Evolutionary conservation across 2,113 vertebrate species (phyloP).

Genomic region (Marcusenius ussheri): DNA sequence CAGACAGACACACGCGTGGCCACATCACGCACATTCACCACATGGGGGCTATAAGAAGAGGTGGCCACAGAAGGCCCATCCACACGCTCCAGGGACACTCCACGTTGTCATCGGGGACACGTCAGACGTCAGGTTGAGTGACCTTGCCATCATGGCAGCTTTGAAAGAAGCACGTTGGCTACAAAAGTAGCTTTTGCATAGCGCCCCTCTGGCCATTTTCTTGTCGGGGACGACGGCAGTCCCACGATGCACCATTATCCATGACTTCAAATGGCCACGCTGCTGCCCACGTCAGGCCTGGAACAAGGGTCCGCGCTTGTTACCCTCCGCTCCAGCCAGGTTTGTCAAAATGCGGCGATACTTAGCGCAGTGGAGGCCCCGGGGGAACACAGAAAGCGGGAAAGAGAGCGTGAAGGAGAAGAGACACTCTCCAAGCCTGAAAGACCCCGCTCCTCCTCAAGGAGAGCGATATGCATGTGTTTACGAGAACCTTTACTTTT

Average conservation of each 20-base stretch:
- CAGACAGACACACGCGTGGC: not conserved
- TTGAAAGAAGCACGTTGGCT: slow-evolving; percentile 69
- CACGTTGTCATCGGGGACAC: slow-evolving; percentile 71
- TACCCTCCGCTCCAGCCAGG: slow-evolving; percentile 73
- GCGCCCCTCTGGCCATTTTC: slow-evolving; percentile 72
- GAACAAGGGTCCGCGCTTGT: slow-evolving; percentile 68
- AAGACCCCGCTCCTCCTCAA: slow-evolving; percentile 52
- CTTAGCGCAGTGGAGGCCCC: slow-evolving; percentile 60
- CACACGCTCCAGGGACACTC: slow-evolving; percentile 60
- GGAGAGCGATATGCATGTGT: slow-evolving; percentile 55
- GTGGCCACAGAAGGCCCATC: slow-evolving; percentile 62
- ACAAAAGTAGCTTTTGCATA: slow-evolving; percentile 72
- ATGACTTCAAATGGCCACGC: slow-evolving; percentile 76
- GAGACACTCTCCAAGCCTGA: slow-evolving; percentile 52
- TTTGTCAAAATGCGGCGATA: slow-evolving; percentile 76
- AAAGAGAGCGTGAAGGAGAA: not conserved
- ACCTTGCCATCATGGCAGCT: slow-evolving; percentile 72
- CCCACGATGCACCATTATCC: slow-evolving; percentile 87
- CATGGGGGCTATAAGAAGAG: slow-evolving; percentile 42
- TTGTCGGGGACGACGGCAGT: slow-evolving; percentile 81
- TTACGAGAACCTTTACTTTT: slow-evolving; percentile 58
- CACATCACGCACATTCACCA: slow-evolving; percentile 21
- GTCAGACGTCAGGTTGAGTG: slow-evolving; percentile 78
- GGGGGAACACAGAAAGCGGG: slow-evolving; percentile 40
- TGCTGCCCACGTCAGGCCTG: slow-evolving; percentile 73